Evolutionary conservation across 2,888 invertebrate genomes (phyloP).

Genomic region (Biston stratarius): DNA sequence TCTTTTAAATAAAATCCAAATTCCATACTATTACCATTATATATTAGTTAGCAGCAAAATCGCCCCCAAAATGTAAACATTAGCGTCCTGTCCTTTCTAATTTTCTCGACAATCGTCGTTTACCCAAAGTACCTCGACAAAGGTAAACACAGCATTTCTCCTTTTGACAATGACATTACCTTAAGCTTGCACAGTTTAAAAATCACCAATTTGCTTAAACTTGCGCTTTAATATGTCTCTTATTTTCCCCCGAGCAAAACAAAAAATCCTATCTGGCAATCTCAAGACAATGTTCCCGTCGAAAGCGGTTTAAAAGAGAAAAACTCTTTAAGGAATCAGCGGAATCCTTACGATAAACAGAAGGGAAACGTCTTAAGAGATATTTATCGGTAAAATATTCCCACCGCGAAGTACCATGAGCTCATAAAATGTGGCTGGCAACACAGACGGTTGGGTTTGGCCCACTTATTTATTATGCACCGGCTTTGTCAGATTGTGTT

Average conservation of each 20-base stretch:
- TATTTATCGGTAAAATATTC: constrained; percentile 83
- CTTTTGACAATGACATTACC: constrained; percentile 38
- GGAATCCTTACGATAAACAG: constrained; percentile 79
- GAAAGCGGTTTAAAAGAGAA: constrained; percentile 73
- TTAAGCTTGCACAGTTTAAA: constrained; percentile 39
- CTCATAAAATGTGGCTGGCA: constrained; percentile 67
- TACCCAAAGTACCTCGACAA: constrained; percentile 25
- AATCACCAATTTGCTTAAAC: constrained; percentile 47
- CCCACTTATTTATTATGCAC: constrained; percentile 36
- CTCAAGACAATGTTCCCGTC: constrained; percentile 57
- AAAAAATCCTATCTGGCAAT: constrained; percentile 50
- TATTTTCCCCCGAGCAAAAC: constrained; percentile 46
- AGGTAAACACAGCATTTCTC: constrained; percentile 38
- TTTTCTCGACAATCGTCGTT: constrained; percentile 24
- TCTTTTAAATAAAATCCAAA: not conserved
- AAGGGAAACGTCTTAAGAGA: constrained; percentile 76
- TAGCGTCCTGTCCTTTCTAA: not conserved
- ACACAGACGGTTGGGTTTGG: constrained; percentile 33
- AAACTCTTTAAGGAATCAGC: constrained; percentile 80
- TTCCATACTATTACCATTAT: not conserved
- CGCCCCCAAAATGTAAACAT: not conserved
- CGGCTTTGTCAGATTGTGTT: constrained; percentile 31
- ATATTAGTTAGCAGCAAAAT: not conserved
- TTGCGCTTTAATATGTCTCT: constrained; percentile 44
- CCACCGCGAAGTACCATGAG: constrained; percentile 64